Evolutionary conservation across 2,113 vertebrate species (phyloP).

Genomic region (Ciconia stormi): DNA sequence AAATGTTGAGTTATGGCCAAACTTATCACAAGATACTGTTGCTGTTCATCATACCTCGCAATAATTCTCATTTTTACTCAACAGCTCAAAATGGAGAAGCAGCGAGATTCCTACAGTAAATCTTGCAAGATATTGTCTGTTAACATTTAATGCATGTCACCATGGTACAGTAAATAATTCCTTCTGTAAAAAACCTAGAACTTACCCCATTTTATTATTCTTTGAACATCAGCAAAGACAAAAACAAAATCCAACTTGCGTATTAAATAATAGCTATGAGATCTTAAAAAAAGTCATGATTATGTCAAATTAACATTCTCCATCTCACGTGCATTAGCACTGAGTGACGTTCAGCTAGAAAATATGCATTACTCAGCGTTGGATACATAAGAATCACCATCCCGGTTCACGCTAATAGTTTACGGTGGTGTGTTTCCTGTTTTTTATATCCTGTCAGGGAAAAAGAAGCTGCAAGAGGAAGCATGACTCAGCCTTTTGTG

Average conservation of each 20-base stretch:
- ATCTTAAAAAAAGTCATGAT: background rate
- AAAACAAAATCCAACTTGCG: background rate
- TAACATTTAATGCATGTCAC: conserved; percentile 41
- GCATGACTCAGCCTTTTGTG: background rate
- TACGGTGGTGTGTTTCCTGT: background rate
- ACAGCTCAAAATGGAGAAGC: background rate
- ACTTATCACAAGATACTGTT: conserved; percentile 56
- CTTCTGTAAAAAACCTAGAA: background rate
- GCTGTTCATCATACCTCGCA: conserved; percentile 51
- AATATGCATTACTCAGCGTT: accelerated
- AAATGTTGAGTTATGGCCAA: conserved; percentile 64
- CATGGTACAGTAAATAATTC: conserved; percentile 35
- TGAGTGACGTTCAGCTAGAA: background rate
- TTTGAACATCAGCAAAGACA: background rate
- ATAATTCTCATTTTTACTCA: conserved; percentile 50
- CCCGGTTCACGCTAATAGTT: background rate
- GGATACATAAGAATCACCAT: background rate
- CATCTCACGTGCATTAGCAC: background rate
- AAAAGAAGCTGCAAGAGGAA: background rate
- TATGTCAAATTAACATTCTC: background rate
- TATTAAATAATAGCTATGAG: background rate
- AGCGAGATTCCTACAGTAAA: conserved; percentile 47
- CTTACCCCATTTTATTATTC: background rate
- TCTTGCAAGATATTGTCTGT: conserved; percentile 40
- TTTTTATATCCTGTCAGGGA: background rate